Base-by-base conservation (phyloP, 1,140 invertebrate genomes). In the Oncopeltus fasciatus region DNA sequence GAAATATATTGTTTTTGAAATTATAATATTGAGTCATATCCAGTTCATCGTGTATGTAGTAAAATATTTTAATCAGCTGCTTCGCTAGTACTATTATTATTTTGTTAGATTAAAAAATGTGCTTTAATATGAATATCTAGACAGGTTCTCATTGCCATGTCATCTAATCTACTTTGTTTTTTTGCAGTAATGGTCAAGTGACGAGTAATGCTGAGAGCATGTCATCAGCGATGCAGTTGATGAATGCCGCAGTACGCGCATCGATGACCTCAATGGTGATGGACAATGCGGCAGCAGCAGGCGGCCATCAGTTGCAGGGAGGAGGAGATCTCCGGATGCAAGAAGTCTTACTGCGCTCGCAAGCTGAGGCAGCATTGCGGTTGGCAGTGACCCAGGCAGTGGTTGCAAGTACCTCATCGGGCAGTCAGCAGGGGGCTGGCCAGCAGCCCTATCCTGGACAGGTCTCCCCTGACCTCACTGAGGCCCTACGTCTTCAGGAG, bases 291-390 rank as follows among this genome's bases (percentile, higher is more conserved):
- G 77, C 72, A 71, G n/a, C n/a, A n/a, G 80, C 70, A 75, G 77
- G 67, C 71, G 64, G 69, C 27, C 72, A 74, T 26, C 68, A 65
- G 53, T 67, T 66, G 51, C 67, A 69, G 63, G 59, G 59, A 8
- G 67, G 68, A 65, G 69, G 72, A 67, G 59, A 75, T 47, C 73
- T 90, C 8, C 77, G 87, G 61, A 86, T 90, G 76, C 78, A 80
- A 65, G 86, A 91, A 72, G 88, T 86, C 0, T 75, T 92, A 12
- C 73, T 91, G 16, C 80, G 87, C 68, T 87, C 86, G 57, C 88
- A 91, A 67, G 87, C 88, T 0, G 88, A 90, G 70, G 87, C 84
- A 20, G 85, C 88, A 1, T 77, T 90, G 16, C 77, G 89, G 69
- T 72, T 90, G 65, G 88, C 88, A 16, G 87, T 90, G 66, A 76